Evolutionary conservation across 2,888 invertebrate species (phyloP).

Genomic region (Emmelina monodactyla): DNA sequence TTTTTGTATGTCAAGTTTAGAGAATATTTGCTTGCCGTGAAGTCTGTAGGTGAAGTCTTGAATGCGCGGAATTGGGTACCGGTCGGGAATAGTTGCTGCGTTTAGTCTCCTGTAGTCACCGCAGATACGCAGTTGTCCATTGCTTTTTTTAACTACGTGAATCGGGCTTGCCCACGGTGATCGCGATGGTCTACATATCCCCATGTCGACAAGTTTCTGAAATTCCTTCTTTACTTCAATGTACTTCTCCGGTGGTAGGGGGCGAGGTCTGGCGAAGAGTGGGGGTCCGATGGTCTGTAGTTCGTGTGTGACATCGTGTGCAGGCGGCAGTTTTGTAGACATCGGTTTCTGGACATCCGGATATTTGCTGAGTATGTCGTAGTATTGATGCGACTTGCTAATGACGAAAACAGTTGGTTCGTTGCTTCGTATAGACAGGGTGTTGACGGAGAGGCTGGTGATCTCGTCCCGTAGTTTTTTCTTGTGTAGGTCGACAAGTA

Average conservation of each 20-base stretch:
- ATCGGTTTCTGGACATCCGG: conserved; percentile 5
- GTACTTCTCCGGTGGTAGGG: conserved; percentile 5
- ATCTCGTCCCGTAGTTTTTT: not conserved
- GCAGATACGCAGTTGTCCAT: conserved; percentile 16
- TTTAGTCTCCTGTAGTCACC: no score
- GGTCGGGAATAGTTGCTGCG: conserved; percentile 6
- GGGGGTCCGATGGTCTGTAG: conserved; percentile 8
- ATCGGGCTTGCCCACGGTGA: conserved; percentile 16
- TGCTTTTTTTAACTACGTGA: conserved; percentile 17
- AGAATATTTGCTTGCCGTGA: conserved; percentile 5
- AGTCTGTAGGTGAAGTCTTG: conserved; percentile 12
- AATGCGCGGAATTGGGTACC: conserved; percentile 11
- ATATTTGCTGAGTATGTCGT: conserved; percentile 8
- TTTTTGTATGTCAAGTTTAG: conserved; percentile 7
- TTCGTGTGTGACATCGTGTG: conserved; percentile 7
- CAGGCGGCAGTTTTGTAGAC: conserved; percentile 2
- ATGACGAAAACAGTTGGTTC: not conserved
- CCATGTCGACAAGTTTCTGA: not conserved
- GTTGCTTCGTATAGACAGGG: not conserved
- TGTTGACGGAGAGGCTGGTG: not conserved
- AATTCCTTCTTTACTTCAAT: conserved; percentile 7
- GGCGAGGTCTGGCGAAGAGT: conserved; percentile 6
- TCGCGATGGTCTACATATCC: conserved; percentile 4
- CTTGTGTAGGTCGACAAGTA: conserved; percentile 9
- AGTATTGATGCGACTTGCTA: not conserved